A percentile compares a stretch with the other conserved stretches of the same genome.
Evolutionary conservation across 2,797 vertebrate species (phyloP).

Genomic region (Cyprinella venusta): DNA sequence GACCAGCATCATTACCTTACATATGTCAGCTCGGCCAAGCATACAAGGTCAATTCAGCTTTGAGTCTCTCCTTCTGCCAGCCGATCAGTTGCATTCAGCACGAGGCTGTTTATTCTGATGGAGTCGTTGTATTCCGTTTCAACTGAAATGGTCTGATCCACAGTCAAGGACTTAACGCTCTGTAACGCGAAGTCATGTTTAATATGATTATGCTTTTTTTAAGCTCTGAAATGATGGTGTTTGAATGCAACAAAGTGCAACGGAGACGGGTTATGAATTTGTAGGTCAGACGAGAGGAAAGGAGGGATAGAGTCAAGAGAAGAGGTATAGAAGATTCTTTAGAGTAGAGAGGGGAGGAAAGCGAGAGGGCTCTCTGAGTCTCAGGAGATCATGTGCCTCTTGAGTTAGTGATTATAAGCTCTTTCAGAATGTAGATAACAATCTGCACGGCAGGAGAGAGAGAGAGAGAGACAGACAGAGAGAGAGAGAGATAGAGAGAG

Average conservation of each 20-base stretch:
- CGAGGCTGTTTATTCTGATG: not conserved
- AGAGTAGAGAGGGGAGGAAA: conserved; percentile 34
- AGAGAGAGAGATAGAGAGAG: conserved; percentile 22
- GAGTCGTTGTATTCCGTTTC: conserved; percentile 9
- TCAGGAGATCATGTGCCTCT: conserved; percentile 57
- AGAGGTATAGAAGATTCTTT: conserved; percentile 38
- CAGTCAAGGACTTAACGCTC: conserved; percentile 24
- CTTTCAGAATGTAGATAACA: conserved; percentile 60
- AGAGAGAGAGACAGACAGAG: conserved; percentile 46
- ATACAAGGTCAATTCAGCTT: conserved; percentile 60
- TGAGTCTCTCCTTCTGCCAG: conserved; percentile 24
- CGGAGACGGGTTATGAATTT: conserved; percentile 17
- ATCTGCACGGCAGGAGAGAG: conserved; percentile 50
- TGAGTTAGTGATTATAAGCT: conserved; percentile 64
- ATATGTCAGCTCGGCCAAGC: conserved; percentile 61
- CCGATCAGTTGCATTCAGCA: conserved; percentile 22
- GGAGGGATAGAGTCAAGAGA: not conserved
- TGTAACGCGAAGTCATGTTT: conserved; percentile 42
- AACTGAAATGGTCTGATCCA: conserved; percentile 41
- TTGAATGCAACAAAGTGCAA: conserved; percentile 41
- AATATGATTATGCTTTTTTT: conserved; percentile 43
- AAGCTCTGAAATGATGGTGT: conserved; percentile 39
- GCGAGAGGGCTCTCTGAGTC: conserved; percentile 33
- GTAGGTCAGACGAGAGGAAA: conserved; percentile 36
- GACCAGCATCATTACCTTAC: conserved; percentile 59